Conservation (phyloP, 2,888 invertebrate species). For the Bellardia bayeri region DNA sequence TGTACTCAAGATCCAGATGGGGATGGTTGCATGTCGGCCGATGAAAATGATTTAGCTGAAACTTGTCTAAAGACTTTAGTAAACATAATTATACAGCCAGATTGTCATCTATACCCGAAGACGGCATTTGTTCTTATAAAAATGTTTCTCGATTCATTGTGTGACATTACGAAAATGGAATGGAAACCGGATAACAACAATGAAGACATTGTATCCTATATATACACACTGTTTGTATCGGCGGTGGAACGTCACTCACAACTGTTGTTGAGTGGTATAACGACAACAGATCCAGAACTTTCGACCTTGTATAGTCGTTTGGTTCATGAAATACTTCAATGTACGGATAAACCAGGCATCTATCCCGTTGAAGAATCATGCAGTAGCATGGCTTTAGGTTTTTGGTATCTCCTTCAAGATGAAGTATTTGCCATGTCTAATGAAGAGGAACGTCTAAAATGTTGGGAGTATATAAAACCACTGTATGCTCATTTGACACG, state of each 20-base stretch:
- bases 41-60: conserved; percentile 87
- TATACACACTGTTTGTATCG: conserved; percentile 89
- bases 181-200: conserved; percentile 84
- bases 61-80: conserved; percentile 87
- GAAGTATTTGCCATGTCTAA: conserved; percentile 82
- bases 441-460: conserved; percentile 80
- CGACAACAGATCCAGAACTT: conserved; percentile 83
- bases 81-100: conserved; percentile 85
- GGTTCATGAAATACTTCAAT: conserved; percentile 90
- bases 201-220: conserved; percentile 87
- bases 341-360: conserved; percentile 91
- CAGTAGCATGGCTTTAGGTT: conserved; percentile 93
- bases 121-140: conserved; percentile 86
- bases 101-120: conserved; percentile 86
- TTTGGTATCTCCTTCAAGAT: conserved; percentile 94
- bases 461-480: conserved; percentile 87
- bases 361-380: conserved; percentile 95
- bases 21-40: conserved; percentile 85
- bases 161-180: conserved; percentile 85
- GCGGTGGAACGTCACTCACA: conserved; percentile 90
- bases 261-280: conserved; percentile 83
- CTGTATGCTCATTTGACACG: conserved; percentile 92
- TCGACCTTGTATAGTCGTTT: conserved; percentile 86
- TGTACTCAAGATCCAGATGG: conserved; percentile 84
- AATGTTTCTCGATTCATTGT: conserved; percentile 86